Evolutionary conservation across 2,797 vertebrate genomes (phyloP).

Genomic region (Phoeniculus purpureus): DNA sequence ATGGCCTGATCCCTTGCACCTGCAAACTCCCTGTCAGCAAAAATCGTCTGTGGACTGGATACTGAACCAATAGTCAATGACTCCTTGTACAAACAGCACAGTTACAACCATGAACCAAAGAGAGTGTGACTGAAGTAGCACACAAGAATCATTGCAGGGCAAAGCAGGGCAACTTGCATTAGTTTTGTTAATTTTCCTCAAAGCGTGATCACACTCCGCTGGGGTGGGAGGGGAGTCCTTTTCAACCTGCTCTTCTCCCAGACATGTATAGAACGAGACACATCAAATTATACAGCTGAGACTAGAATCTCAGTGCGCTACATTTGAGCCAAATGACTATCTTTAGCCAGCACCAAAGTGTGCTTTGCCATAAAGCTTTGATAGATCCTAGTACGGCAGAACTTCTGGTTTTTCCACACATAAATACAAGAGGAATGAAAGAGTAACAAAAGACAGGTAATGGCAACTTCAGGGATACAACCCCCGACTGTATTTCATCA

Average conservation of each 20-base stretch:
- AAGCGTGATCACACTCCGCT: not conserved
- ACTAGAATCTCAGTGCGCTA: not conserved
- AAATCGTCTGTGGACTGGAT: not conserved
- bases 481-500: not conserved
- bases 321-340: not conserved
- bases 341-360: not conserved
- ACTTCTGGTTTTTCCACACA: accelerated
- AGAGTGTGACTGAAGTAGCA: slow-evolving; percentile 7
- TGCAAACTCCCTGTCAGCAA: not conserved
- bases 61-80: not conserved
- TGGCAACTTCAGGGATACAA: not conserved
- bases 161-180: not conserved
- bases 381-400: not conserved
- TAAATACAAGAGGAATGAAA: not conserved
- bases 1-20: not conserved
- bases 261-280: not conserved
- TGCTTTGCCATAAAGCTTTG: not conserved
- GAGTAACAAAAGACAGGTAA: not conserved
- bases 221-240: not conserved
- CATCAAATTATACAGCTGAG: accelerated
- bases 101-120: not conserved
- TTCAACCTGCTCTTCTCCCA: not conserved
- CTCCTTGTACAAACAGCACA: not conserved
- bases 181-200: not conserved
- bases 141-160: not conserved